These are phyloP conservation scores for Erinaceus europaeus DNA, from an alignment of 2,113 vertebrate genomes.

Conservation along the genomic window DNA sequence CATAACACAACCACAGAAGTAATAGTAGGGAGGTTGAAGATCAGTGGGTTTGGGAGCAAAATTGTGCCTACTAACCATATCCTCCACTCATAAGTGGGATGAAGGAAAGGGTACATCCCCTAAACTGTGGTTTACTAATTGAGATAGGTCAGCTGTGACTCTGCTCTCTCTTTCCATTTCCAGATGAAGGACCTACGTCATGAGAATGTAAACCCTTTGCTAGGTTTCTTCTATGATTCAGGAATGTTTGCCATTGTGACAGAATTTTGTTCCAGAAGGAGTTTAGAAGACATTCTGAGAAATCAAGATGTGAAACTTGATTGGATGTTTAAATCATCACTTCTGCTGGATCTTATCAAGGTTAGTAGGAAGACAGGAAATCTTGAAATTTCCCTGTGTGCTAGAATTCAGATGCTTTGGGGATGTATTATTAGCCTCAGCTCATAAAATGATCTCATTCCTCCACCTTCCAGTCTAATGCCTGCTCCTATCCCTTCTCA, in stretches of 20 bases:
- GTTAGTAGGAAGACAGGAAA: conserved; percentile 74
- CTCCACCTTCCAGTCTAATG: neutral
- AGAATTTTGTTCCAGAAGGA: conserved; percentile 92
- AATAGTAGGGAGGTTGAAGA: neutral
- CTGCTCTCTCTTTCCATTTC: conserved; percentile 28
- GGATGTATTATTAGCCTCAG: conserved; percentile 2
- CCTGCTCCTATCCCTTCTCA: neutral
- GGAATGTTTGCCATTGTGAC: conserved; percentile 90
- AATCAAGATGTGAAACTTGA: conserved; percentile 93
- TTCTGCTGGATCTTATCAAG: conserved; percentile 94
- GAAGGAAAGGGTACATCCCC: neutral
- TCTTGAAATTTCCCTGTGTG: neutral
- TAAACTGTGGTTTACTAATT: neutral
- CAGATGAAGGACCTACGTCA: conserved; percentile 94
- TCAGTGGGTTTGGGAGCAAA: neutral
- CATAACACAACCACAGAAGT: neutral
- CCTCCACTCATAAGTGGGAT: neutral
- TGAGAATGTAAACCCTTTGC: conserved; percentile 92
- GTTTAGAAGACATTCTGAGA: conserved; percentile 91
- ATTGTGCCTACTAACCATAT: neutral
- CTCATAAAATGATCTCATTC: neutral
- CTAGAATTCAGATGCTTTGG: conserved; percentile 17
- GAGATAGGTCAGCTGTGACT: neutral
- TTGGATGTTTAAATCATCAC: conserved; percentile 97
- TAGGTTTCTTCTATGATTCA: conserved; percentile 91